These are phyloP conservation scores for Cygnus atratus DNA, from an alignment of 2,113 vertebrate genomes.

Conservation along the genomic window DNA sequence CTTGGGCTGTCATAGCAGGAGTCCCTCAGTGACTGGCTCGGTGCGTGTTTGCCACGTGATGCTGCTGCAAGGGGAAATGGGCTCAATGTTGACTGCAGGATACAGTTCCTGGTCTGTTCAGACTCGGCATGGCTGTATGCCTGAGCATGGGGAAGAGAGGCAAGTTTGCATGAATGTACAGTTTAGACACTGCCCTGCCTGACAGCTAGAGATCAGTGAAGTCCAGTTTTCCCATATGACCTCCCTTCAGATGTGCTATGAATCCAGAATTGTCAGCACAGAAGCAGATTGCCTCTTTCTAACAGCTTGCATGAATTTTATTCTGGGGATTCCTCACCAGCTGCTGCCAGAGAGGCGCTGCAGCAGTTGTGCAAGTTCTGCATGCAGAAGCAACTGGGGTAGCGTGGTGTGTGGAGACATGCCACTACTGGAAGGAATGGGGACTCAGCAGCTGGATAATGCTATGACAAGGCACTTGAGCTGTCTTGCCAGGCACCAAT, in stretches of 20 bases:
- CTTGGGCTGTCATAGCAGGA: neutral
- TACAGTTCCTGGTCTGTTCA: neutral
- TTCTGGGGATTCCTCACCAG: neutral
- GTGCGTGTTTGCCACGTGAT: fast-evolving
- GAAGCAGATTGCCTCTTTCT: neutral
- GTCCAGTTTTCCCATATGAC: neutral
- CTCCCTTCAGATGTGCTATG: neutral
- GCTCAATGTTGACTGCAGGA: neutral
- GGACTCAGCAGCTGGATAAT: neutral
- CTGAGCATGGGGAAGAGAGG: neutral
- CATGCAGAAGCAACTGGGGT: neutral
- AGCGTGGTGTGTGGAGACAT: neutral
- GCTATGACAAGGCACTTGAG: fast-evolving
- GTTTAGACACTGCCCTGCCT: neutral
- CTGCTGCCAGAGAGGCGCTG: neutral
- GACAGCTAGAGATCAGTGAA: neutral
- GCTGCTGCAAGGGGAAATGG: fast-evolving
- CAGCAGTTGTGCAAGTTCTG: neutral
- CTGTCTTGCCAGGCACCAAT: neutral
- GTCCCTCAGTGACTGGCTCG: neutral
- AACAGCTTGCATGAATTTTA: neutral
- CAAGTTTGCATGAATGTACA: neutral
- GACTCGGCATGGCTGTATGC: neutral
- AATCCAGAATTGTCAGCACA: neutral
- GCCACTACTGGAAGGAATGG: neutral